Evolutionary conservation across 2,113 vertebrate species (phyloP), one percentile per base, ranked within the genome.

Genomic region (Miniopterus natalensis): DNA sequence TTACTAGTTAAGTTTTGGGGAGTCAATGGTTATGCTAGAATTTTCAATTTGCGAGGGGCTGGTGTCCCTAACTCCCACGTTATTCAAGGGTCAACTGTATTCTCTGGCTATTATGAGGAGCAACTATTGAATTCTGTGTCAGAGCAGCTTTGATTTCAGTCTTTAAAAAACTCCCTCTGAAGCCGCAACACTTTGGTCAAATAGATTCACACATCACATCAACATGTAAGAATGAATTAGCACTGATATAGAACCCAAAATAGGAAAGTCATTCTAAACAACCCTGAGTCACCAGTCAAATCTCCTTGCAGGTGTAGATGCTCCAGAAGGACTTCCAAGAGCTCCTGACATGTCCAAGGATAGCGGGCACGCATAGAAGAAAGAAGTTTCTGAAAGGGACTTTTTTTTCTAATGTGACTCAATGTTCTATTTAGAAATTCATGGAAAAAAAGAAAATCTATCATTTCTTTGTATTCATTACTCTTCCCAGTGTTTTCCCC

Each of bases 81-180:
- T 63, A 31, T 83, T 47, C 57, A 83, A 47, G 18, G 57, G 79
- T 12, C 79, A 31, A 13, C 42, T 63, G 57, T n/a, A 51, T 91
- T 84, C 3, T 65, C 57, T 79, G 12, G 15, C 12, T 71, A 73
- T 27, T 79, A 61, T 55, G 20, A 88, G 49, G 40, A 77, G 45
- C 66, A 84, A 55, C 70, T 84, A 57, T 10, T 78, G 36, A 84
- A 88, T 80, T 70, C 74, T 80, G 85, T 92, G 40, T 55, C 57
- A 88, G 31, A 70, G 15, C 0, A 80, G 11, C 12, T 75, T 87
- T 91, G n/a, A 75, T 75, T 75, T 91, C 59, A 85, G 3, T 70
- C 66, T 91, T 70, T 25, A 75, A 74, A 84, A 78, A 59, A 59
- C 23, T 71, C 11, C 66, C 49, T 81, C 45, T 85, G 79, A 95